Conservation (phyloP, 2,888 invertebrate species). For the Orthosia gothica region DNA sequence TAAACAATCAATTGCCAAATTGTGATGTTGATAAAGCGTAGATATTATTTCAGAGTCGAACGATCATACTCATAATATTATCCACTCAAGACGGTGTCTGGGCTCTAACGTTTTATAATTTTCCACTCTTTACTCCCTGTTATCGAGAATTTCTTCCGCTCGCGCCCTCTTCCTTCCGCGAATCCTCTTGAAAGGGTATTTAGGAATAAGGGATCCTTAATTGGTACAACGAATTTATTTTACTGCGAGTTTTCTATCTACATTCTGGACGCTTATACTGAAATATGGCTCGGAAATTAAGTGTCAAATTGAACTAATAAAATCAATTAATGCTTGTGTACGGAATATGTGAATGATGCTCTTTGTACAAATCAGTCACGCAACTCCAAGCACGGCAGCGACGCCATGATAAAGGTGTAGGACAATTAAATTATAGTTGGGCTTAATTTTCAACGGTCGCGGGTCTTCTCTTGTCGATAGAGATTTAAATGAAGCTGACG, state of each 20-base stretch:
- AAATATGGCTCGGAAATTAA: slow-evolving; percentile 37
- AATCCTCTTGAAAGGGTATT: slow-evolving; percentile 87
- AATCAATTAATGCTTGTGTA: slow-evolving; percentile 35
- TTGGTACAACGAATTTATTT: slow-evolving; percentile 87
- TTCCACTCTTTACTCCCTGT: slow-evolving; percentile 86
- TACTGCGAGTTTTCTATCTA: slow-evolving; percentile 77
- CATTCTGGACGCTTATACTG: slow-evolving; percentile 64
- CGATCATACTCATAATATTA: slow-evolving; percentile 79
- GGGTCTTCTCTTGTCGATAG: slow-evolving; percentile 83
- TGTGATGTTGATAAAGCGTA: slow-evolving; percentile 47
- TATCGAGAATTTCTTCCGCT: slow-evolving; percentile 89
- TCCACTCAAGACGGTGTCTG: slow-evolving; percentile 79
- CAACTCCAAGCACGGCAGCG: slow-evolving; percentile 7
- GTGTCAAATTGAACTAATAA: slow-evolving; percentile 25
- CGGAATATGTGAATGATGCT: slow-evolving; percentile 29
- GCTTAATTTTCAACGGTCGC: slow-evolving; percentile 81
- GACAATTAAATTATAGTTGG: slow-evolving; percentile 66
- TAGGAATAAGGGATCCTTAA: slow-evolving; percentile 88
- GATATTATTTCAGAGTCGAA: slow-evolving; percentile 72
- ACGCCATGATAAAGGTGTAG: slow-evolving; percentile 47
- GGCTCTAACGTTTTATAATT: slow-evolving; percentile 86
- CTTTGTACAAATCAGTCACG: slow-evolving; percentile 65
- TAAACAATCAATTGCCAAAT: slow-evolving; percentile 36
- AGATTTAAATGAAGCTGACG: slow-evolving; percentile 89
- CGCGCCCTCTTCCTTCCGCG: slow-evolving; percentile 86